phyloP scores from a whole-genome alignment of 1,140 invertebrate genomes.

The Drepana arcuata region DNA sequence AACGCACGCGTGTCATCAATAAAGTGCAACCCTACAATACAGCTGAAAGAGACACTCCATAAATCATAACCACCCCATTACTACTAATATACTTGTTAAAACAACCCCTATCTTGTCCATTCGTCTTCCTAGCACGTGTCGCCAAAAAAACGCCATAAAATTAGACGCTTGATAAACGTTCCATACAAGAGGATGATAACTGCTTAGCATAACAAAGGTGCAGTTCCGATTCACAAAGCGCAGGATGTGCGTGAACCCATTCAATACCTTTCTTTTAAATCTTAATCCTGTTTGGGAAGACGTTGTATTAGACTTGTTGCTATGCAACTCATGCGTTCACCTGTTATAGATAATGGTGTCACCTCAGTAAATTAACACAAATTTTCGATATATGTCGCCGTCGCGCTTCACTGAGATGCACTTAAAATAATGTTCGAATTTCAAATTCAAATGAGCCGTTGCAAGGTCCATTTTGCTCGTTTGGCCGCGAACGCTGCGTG shows the following conservation, averaged over 20 bases:
- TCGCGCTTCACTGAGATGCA: not conserved
- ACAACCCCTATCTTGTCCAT: conserved; percentile 67
- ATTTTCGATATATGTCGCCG: not conserved
- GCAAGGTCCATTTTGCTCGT: conserved; percentile 32
- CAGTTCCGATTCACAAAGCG: conserved; percentile 32
- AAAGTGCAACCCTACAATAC: conserved; percentile 51
- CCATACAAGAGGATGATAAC: conserved; percentile 51
- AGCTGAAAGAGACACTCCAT: conserved; percentile 62
- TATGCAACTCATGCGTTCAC: not conserved
- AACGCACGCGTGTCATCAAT: conserved; percentile 57
- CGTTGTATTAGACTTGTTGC: not conserved
- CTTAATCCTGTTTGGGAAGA: too few species aligned
- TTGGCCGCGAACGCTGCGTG: conserved; percentile 41
- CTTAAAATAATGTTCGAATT: conserved; percentile 45
- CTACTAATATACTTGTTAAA: conserved; percentile 68
- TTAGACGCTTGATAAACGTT: conserved; percentile 43
- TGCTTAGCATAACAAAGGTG: conserved; percentile 62
- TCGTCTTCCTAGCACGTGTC: conserved; percentile 54
- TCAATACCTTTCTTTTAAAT: not conserved
- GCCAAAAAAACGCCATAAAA: conserved; percentile 49
- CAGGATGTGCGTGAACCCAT: conserved; percentile 37
- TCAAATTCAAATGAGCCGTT: conserved; percentile 62
- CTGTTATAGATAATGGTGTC: too few species aligned
- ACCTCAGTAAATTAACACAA: too few species aligned
- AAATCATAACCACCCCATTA: conserved; percentile 66